Conservation (phyloP, 2,797 vertebrate genomes). For the Rhabdophis nuchalis region DNA sequence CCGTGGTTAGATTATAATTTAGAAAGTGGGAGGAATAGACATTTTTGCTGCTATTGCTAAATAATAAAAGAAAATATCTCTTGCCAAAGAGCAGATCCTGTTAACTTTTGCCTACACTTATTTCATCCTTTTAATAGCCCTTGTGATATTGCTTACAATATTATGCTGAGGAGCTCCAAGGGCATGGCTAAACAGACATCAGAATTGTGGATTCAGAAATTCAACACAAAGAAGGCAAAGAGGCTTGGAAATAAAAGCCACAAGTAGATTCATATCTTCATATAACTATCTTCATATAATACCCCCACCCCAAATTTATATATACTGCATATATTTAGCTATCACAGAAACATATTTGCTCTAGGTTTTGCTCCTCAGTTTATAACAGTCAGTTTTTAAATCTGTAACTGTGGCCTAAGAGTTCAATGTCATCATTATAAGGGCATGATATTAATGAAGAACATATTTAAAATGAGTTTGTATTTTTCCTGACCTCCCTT, state of each 20-base stretch:
- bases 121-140: not conserved
- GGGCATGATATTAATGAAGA: not conserved
- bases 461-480: not conserved
- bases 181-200: not conserved
- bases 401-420: not conserved
- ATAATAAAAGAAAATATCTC: not conserved
- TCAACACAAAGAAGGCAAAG: not conserved
- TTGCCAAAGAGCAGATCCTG: not conserved
- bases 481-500: not conserved
- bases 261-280: not conserved
- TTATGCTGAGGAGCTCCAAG: not conserved
- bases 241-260: not conserved
- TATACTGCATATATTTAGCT: not conserved
- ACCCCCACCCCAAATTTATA: not conserved
- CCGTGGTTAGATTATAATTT: not conserved
- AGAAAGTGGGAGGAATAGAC: not conserved
- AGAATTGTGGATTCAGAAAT: not conserved
- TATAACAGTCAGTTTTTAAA: not conserved
- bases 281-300: not conserved
- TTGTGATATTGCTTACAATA: not conserved
- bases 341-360: not conserved
- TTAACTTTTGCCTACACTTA: not conserved
- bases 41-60: not conserved
- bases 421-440: not conserved
- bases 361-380: not conserved